These are phyloP conservation scores for Megalopta genalis DNA, from an alignment of 1,140 invertebrate species.

Conservation along the genomic window DNA sequence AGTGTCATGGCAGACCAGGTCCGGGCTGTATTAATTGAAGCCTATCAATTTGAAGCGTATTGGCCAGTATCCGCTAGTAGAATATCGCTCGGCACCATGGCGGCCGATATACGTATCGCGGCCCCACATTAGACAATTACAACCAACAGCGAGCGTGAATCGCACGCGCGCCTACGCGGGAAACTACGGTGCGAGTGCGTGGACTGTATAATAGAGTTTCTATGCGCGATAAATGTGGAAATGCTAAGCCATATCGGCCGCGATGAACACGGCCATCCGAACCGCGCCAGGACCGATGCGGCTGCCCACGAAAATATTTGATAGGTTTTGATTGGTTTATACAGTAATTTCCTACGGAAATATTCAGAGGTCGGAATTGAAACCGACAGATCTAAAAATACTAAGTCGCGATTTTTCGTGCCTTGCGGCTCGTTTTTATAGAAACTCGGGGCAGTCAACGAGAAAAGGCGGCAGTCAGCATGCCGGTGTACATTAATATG, in stretches of 20 bases:
- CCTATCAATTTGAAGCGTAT: conserved; percentile 72
- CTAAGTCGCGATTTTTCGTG: too few species aligned
- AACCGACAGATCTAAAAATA: too few species aligned
- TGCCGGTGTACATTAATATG: too few species aligned
- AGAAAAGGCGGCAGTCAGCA: too few species aligned
- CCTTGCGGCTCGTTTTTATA: too few species aligned
- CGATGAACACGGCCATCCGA: conserved; percentile 8
- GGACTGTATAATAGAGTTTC: conserved; percentile 26
- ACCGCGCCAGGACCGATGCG: not conserved
- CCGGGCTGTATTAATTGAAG: conserved; percentile 73
- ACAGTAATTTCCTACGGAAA: too few species aligned
- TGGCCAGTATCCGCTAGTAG: conserved; percentile 55
- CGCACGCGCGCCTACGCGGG: not conserved
- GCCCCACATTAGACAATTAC: conserved; percentile 47
- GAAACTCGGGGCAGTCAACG: too few species aligned
- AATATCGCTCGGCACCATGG: conserved; percentile 40
- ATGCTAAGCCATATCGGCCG: conserved; percentile 34
- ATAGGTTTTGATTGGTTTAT: conserved; percentile 37
- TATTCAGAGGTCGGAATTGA: too few species aligned
- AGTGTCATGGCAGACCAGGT: conserved; percentile 62
- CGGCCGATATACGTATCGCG: conserved; percentile 28
- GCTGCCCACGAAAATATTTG: conserved; percentile 37
- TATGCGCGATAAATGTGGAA: conserved; percentile 36
- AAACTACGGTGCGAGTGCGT: not conserved
- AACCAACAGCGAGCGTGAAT: conserved; percentile 9